Evolutionary conservation across 2,888 invertebrate genomes (phyloP), one percentile per base, ranked within the genome.

Genomic region (Acanthosepion pharaonis): DNA sequence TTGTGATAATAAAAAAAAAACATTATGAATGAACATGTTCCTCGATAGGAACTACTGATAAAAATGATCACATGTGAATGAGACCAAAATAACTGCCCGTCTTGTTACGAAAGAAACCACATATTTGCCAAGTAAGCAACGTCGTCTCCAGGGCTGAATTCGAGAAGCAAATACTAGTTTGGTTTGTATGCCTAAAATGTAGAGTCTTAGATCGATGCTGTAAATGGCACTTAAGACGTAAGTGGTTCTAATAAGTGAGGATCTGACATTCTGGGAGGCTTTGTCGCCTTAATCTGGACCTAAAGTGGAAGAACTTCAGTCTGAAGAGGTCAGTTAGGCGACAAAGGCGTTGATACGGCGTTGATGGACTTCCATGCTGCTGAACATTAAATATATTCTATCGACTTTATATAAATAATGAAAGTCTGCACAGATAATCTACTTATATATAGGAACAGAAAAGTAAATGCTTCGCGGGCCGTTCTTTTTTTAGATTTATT

Each of bases 231-330:
- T 78, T 78, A 78, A 33, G 78, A 15, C 78, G 11, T 78, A 33
- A 78, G 78, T 78, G 33, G 33, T 78, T n/a, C 78, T 78, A 78
- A 78, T 33, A 78, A 78, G 15, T n/a, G 78, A 9, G n/a, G 78
- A 78, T 78, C 78, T 78, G 78, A 78, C 33, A n/a, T n/a, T 78
- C 78, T 78, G 78, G 15, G 78, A 33, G 18, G 78, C 78, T 78
- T 78, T 78, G 78, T 78, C 78, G n/a, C 78, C 78, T 78, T 78
- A 78, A 78, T 78, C 78, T 78, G 78, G 20, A 78, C n/a, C n/a
- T 78, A 33, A 78, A 78, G n/a, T 78, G 78, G 78, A 78, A 15
- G 33, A 78, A 78, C n/a, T 78, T 33, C 18, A n/a, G 33, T 78
- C 78, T 78, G 78, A n/a, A 78, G 78, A n/a, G 78, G 78, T 78